Percentiles rank a stretch among this genome's conserved stretches.
Evolutionary conservation across 2,888 invertebrate species (phyloP).

Genomic region (Cyclophora punctaria): DNA sequence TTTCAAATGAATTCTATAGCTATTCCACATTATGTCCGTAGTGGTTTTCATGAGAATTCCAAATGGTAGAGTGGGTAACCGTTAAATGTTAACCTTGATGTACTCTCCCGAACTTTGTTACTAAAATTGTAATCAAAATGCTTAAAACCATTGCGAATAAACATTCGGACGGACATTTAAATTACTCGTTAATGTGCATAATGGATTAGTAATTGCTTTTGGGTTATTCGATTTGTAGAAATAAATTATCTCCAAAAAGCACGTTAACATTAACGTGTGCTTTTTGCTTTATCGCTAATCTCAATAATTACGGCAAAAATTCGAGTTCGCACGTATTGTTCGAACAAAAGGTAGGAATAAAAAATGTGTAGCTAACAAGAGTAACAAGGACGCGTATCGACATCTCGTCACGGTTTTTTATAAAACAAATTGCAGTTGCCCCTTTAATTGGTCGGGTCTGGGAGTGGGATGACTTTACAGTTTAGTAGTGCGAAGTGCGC

Average conservation of each 20-base stretch:
- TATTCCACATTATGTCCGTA: too few relatives aligned
- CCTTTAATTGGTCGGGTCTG: constrained; percentile 63
- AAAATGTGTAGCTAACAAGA: constrained; percentile 21
- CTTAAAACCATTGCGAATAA: background rate
- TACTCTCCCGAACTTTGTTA: too few relatives aligned
- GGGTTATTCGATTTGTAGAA: too few relatives aligned
- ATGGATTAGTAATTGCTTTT: too few relatives aligned
- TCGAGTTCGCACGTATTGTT: background rate
- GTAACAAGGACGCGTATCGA: constrained; percentile 58
- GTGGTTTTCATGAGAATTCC: too few relatives aligned
- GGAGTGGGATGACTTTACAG: constrained; percentile 55
- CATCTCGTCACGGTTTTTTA: constrained; percentile 54
- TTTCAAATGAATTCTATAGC: too few relatives aligned
- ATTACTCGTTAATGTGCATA: too few relatives aligned
- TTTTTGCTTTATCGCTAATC: background rate
- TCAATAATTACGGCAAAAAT: background rate
- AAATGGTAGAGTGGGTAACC: too few relatives aligned
- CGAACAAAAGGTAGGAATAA: constrained; percentile 10
- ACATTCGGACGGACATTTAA: background rate
- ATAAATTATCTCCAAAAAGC: too few relatives aligned
- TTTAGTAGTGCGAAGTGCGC: constrained; percentile 65
- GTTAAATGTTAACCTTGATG: too few relatives aligned
- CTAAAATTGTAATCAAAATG: too few relatives aligned
- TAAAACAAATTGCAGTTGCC: constrained; percentile 54
- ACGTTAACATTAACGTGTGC: too few relatives aligned